Evolutionary conservation across 2,113 vertebrate species (phyloP).

Genomic region (Prietella phreatophila): DNA sequence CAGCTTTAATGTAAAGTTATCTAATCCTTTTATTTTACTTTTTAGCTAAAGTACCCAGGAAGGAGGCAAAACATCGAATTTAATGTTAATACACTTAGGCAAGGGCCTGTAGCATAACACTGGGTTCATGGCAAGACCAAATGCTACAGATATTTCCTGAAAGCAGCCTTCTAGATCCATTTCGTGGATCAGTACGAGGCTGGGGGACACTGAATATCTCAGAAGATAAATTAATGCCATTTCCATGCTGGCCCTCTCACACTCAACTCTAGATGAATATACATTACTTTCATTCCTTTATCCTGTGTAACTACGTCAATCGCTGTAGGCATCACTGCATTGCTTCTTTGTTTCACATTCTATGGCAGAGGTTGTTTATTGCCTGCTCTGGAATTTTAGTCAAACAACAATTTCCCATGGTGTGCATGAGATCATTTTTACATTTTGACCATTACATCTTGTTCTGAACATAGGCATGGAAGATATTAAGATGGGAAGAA

Average conservation of each 20-base stretch:
- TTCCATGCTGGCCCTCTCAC: neutral
- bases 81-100: neutral
- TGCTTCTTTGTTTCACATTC: neutral
- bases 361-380: neutral
- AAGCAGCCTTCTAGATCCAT: conserved; percentile 19
- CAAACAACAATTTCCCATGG: neutral
- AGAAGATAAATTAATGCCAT: conserved; percentile 17
- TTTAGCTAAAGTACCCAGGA: neutral
- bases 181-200: conserved; percentile 12
- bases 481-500: conserved; percentile 11
- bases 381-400: neutral
- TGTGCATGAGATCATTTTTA: conserved; percentile 18
- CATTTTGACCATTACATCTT: neutral
- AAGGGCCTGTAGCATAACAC: neutral
- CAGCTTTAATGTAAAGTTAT: neutral
- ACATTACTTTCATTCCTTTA: conserved; percentile 6
- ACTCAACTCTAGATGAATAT: conserved; percentile 11
- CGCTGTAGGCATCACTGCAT: neutral
- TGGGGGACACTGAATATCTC: conserved; percentile 9
- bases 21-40: neutral
- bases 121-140: neutral
- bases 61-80: neutral
- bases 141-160: conserved; percentile 18
- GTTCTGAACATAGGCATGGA: neutral
- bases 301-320: neutral